A percentile compares a stretch with the other conserved stretches of the same genome.
Conservation (phyloP, 1,140 invertebrate genomes). For the Drosophila lacertosa region DNA sequence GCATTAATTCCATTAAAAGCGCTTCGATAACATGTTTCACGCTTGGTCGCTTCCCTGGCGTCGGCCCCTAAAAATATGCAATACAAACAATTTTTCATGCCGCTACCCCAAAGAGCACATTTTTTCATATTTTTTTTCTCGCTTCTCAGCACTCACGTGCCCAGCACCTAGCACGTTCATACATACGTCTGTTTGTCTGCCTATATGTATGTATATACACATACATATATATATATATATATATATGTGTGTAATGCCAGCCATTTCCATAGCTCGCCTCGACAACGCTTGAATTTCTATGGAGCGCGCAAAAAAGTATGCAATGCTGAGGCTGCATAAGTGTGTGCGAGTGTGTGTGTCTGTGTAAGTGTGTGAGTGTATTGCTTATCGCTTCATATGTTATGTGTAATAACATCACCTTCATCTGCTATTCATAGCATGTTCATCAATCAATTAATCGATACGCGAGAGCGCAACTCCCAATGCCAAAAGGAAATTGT, state of each 20-base stretch:
- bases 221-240: background rate
- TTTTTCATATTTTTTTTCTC: conserved; percentile 24
- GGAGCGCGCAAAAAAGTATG: conserved; percentile 37
- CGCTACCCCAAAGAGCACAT: conserved; percentile 26
- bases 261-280: conserved; percentile 14
- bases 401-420: conserved; percentile 51
- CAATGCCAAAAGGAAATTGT: conserved; percentile 27
- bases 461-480: conserved; percentile 46
- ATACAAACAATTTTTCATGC: conserved; percentile 71
- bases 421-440: conserved; percentile 73
- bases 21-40: conserved; percentile 71
- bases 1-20: conserved; percentile 71
- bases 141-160: conserved; percentile 45
- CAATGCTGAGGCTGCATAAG: conserved; percentile 17
- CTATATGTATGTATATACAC: background rate
- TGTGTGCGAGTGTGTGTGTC: conserved; percentile 8
- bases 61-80: conserved; percentile 67
- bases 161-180: conserved; percentile 29
- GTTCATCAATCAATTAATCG: conserved; percentile 77
- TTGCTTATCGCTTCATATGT: conserved; percentile 51
- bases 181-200: too few species aligned
- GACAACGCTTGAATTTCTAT: conserved; percentile 39
- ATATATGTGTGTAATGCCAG: conserved; percentile 14
- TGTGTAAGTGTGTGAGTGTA: conserved; percentile 24
- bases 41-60: conserved; percentile 54